Conservation (phyloP, 2,888 invertebrate species). For the Oxytorus armatus region DNA sequence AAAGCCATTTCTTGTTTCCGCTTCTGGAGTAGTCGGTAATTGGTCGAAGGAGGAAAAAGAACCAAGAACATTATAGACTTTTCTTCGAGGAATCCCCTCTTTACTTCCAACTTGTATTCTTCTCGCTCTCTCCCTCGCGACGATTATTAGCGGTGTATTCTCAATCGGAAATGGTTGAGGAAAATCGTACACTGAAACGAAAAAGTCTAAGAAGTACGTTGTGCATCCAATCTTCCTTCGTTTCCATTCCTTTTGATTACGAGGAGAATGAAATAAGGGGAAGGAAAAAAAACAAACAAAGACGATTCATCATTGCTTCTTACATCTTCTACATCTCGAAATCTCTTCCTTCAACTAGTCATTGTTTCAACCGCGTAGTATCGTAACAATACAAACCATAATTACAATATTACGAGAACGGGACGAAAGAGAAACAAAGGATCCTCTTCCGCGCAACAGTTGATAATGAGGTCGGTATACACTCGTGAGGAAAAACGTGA, state of each 20-base stretch:
- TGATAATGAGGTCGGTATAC: not conserved
- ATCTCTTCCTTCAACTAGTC: constrained; percentile 2
- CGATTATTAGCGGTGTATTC: constrained; percentile 24
- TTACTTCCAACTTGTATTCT: constrained; percentile 3
- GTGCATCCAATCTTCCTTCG: not conserved
- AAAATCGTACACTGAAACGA: constrained; percentile 10
- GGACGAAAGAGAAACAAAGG: not conserved
- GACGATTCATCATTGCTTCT: not conserved
- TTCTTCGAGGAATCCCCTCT: constrained; percentile 40
- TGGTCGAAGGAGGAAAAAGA: constrained; percentile 45
- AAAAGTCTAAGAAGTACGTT: constrained; percentile 46
- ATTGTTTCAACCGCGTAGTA: constrained; percentile 3
- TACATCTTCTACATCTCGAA: not conserved
- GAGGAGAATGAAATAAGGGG: constrained; percentile 13
- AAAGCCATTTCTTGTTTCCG: constrained; percentile 48
- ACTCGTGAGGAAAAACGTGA: too few relatives aligned
- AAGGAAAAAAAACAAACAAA: not conserved
- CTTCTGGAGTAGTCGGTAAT: constrained; percentile 57
- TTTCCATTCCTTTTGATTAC: constrained; percentile 36
- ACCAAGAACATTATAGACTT: constrained; percentile 32
- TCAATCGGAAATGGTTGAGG: constrained; percentile 46
- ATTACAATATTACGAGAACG: too few relatives aligned
- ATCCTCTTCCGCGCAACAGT: not conserved
- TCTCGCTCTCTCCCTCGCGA: constrained; percentile 1
- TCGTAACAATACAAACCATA: too few relatives aligned